Evolutionary conservation across 1,140 invertebrate species (phyloP).

Genomic region (Laupala kohalensis): DNA sequence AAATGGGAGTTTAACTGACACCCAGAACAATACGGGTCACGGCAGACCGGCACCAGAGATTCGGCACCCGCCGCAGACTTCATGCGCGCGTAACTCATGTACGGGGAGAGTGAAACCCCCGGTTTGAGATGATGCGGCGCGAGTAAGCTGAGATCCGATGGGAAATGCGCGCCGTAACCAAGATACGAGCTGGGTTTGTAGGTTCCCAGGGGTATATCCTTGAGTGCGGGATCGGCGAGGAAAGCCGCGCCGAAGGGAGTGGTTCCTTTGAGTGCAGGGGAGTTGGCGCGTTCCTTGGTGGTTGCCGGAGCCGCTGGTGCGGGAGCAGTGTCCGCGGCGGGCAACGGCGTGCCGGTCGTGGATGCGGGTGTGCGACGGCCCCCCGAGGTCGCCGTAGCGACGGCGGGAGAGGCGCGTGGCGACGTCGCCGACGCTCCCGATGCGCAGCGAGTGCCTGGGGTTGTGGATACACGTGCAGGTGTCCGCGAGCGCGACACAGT

Average conservation of each 20-base stretch:
- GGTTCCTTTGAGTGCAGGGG: conserved; percentile 27
- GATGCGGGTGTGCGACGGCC: too few species aligned
- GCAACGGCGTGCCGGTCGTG: not conserved
- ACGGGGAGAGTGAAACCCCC: conserved; percentile 51
- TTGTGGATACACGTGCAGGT: conserved; percentile 37
- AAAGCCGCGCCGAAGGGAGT: not conserved
- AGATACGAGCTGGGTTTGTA: conserved; percentile 45
- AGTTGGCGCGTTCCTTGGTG: not conserved
- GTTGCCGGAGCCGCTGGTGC: too few species aligned
- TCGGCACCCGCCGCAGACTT: conserved; percentile 41
- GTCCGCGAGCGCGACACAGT: conserved; percentile 38
- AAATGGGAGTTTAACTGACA: conserved; percentile 75
- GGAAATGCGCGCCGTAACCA: conserved; percentile 37
- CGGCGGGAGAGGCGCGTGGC: conserved; percentile 28
- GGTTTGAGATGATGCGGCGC: conserved; percentile 46
- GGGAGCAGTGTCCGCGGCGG: not conserved
- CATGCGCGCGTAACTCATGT: conserved; percentile 55
- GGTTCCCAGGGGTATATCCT: conserved; percentile 46
- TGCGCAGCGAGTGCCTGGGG: conserved; percentile 22
- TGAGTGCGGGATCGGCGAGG: conserved; percentile 39
- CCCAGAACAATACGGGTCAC: conserved; percentile 83
- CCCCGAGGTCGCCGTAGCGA: not conserved
- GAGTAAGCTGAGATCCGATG: conserved; percentile 56
- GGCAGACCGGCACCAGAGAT: conserved; percentile 55
- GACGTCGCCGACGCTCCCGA: conserved; percentile 35